These are phyloP conservation scores for Myoxocephalus aenaeus DNA, from an alignment of 2,797 vertebrate species.

Conservation along the genomic window DNA sequence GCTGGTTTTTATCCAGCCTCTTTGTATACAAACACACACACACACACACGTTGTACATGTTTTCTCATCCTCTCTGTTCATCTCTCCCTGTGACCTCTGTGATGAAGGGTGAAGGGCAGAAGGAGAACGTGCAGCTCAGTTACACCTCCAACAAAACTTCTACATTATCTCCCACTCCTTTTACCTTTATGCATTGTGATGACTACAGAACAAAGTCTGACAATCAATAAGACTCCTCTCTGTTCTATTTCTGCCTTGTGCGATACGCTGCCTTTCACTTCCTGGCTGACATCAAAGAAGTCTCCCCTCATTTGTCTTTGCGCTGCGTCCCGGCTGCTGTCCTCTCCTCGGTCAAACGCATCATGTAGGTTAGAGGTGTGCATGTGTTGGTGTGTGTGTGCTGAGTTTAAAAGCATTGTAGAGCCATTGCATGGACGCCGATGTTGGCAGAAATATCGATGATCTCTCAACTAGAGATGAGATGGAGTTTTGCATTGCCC, in stretches of 20 bases:
- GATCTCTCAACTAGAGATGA: constrained; percentile 30
- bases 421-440: constrained; percentile 25
- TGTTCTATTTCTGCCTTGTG: constrained; percentile 56
- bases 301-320: constrained; percentile 38
- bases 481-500: constrained; percentile 24
- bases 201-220: constrained; percentile 22
- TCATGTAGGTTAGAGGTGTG: not conserved
- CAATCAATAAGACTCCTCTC: constrained; percentile 40
- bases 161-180: constrained; percentile 6
- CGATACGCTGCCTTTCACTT: constrained; percentile 48
- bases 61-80: constrained; percentile 15
- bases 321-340: constrained; percentile 14
- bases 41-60: constrained; percentile 3
- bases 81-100: constrained; percentile 12
- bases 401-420: constrained; percentile 23
- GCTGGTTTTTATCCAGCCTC: constrained; percentile 46
- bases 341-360: constrained; percentile 27
- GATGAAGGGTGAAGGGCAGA: constrained; percentile 30
- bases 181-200: constrained; percentile 9
- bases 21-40: constrained; percentile 6
- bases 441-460: constrained; percentile 40
- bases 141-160: constrained; percentile 23
- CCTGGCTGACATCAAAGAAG: constrained; percentile 39
- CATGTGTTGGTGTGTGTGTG: not conserved
- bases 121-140: constrained; percentile 35